Evolutionary conservation across 2,888 invertebrate genomes (phyloP), one percentile per base, ranked within the genome.

Genomic region (Autographa pulchrina): DNA sequence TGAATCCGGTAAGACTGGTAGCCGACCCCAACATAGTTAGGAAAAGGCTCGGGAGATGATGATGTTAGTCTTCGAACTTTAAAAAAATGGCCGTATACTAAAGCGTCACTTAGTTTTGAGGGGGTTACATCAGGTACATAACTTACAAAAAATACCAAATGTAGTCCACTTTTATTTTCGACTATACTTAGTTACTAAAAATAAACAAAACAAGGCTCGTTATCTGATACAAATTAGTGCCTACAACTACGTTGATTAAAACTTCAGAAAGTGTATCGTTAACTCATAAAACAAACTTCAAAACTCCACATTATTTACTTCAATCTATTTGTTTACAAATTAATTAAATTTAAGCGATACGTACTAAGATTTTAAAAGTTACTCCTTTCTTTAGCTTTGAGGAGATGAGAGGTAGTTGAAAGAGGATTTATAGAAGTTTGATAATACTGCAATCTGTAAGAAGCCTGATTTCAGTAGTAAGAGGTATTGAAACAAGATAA

Each of bases 221-320:
- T 79, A 79, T 75, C 79, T 58, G 58, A 78, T 62, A 48, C 56
- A 4, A 76, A 65, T 77, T 68, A 64, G 68, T 48, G 48, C 48
- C 78, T 66, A 65, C 56, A 54, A 58, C 68, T 71, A 56, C 61
- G 66, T 31, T 80, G 80, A 73, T 80, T 79, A 74, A 80, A 79
- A 77, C 64, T 79, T 69, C 35, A 65, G n/a, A 14, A 68, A 77
- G 64, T 65, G 59, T 78, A 78, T 78, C 43, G 64, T 38, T 70
- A 80, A 74, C 74, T 75, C 79, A 75, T 77, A 77, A 68, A 80
- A 65, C 70, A 68, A 76, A 66, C 68, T 68, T 65, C 59, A 2
- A 0, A 70, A 74, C 77, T 78, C 66, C 66, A 77, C 77, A 76
- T 64, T 68, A 56, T 56, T 68, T 70, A 62, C 75, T 80, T 68